Evolutionary conservation across 2,113 vertebrate species (phyloP).

Genomic region (Noturus placidus): DNA sequence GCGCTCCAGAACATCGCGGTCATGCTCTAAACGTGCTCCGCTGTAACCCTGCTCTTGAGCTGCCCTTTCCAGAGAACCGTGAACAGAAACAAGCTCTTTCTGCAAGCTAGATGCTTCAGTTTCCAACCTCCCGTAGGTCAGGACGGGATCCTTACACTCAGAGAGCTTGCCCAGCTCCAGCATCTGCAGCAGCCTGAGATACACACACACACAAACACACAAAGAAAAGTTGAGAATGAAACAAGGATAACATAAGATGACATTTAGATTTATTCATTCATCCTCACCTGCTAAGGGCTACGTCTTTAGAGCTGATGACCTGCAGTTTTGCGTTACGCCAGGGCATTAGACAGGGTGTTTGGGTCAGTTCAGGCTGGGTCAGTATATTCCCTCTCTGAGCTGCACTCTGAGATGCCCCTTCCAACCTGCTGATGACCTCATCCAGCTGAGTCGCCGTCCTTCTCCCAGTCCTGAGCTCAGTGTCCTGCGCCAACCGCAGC

Average conservation of each 20-base stretch:
- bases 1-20: conserved; percentile 72
- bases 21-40: conserved; percentile 67
- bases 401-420: conserved; percentile 59
- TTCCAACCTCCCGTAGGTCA: conserved; percentile 79
- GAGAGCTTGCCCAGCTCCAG: conserved; percentile 68
- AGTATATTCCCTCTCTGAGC: conserved; percentile 68
- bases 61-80: conserved; percentile 68
- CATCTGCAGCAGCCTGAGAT: conserved; percentile 80
- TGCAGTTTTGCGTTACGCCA: conserved; percentile 55
- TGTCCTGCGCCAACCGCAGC: conserved; percentile 79
- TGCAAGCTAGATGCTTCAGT: conserved; percentile 73
- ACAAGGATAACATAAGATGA: background rate
- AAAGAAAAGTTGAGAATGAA: background rate
- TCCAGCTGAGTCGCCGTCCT: conserved; percentile 68
- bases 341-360: conserved; percentile 60
- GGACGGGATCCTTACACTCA: conserved; percentile 78
- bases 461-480: conserved; percentile 77
- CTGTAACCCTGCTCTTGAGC: conserved; percentile 70
- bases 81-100: conserved; percentile 65
- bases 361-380: conserved; percentile 66
- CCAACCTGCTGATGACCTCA: conserved; percentile 70
- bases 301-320: conserved; percentile 76
- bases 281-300: conserved; percentile 77
- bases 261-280: background rate
- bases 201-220: background rate